Conservation (phyloP, 2,113 vertebrate species). For the Plecturocebus donacophilus region DNA sequence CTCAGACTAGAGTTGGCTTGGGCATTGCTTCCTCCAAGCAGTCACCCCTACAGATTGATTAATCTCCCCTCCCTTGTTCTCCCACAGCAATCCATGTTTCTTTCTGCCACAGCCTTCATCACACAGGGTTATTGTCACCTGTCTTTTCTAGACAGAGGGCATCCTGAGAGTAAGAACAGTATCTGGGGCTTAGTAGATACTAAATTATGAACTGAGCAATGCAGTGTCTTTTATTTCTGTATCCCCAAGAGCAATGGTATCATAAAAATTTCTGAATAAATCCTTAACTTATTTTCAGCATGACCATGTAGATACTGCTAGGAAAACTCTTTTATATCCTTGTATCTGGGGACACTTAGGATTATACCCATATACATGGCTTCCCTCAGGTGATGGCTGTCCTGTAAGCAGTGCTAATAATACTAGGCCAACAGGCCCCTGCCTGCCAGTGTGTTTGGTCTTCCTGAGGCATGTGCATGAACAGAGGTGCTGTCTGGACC, state of each 20-base stretch:
- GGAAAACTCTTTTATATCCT: not conserved
- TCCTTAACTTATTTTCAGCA: not conserved
- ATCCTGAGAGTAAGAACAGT: not conserved
- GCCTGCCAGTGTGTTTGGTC: not conserved
- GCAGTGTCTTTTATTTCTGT: not conserved
- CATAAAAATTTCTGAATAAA: not conserved
- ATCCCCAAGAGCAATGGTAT: not conserved
- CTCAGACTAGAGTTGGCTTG: not conserved
- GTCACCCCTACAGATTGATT: too few species aligned
- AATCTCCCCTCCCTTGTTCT: not conserved
- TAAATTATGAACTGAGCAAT: not conserved
- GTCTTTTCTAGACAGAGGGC: not conserved
- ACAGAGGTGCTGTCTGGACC: not conserved
- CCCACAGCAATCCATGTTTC: not conserved
- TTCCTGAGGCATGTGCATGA: not conserved
- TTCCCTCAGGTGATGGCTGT: not conserved
- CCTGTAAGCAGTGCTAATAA: accelerated
- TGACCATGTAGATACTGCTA: not conserved
- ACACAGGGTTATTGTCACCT: not conserved
- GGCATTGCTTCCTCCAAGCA: not conserved
- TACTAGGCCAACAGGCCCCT: not conserved
- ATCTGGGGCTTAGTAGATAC: not conserved
- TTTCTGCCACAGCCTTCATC: not conserved
- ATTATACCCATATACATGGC: accelerated
- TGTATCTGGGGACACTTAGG: not conserved